Evolutionary conservation across 2,113 vertebrate genomes (phyloP).

Genomic region (Oryzias curvinotus): DNA sequence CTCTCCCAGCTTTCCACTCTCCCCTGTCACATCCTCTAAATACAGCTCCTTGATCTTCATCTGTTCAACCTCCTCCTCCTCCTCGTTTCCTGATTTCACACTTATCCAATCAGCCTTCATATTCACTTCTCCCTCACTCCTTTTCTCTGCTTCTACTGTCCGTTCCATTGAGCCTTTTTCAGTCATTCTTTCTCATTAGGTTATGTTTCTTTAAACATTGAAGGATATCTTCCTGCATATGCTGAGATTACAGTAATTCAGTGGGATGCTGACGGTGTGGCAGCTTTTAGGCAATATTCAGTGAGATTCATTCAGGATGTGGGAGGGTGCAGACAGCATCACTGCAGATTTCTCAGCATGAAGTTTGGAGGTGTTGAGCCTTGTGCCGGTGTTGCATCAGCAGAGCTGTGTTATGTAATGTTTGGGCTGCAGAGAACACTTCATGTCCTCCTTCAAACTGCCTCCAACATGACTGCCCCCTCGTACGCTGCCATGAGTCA

Average conservation of each 20-base stretch:
- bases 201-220: constrained; percentile 19
- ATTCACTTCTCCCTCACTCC: neutral
- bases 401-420: constrained; percentile 59
- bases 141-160: neutral
- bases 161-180: constrained; percentile 1
- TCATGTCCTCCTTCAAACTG: constrained; percentile 42
- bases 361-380: constrained; percentile 61
- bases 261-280: constrained; percentile 19
- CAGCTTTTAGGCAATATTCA: constrained; percentile 41
- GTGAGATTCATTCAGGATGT: constrained; percentile 46
- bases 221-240: constrained; percentile 13
- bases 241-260: constrained; percentile 19
- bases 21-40: constrained; percentile 47
- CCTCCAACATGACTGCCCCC: constrained; percentile 41
- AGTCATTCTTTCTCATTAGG: constrained; percentile 9
- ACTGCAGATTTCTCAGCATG: constrained; percentile 52
- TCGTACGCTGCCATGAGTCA: constrained; percentile 47
- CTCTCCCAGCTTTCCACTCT: constrained; percentile 30
- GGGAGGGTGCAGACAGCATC: constrained; percentile 57
- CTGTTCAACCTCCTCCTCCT: constrained; percentile 20
- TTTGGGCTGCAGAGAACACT: constrained; percentile 48
- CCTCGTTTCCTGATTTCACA: constrained; percentile 6
- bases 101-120: neutral
- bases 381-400: constrained; percentile 61
- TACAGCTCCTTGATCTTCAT: constrained; percentile 47